Conservation (phyloP, 2,888 invertebrate species). For the Zygaena filipendulae region DNA sequence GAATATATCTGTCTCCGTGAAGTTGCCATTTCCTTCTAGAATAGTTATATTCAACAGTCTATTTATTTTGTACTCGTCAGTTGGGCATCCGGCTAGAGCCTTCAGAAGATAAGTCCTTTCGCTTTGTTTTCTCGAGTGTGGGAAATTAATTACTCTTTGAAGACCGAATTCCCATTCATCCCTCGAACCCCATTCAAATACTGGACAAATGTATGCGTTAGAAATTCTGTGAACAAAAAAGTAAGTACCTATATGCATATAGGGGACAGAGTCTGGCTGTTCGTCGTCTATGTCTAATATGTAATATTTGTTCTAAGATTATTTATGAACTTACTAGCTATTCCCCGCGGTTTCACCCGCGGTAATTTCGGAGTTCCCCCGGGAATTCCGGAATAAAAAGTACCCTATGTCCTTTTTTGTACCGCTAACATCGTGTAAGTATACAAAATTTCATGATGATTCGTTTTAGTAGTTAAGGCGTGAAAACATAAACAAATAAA, state of each 20-base stretch:
- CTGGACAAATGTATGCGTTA: slow-evolving; percentile 81
- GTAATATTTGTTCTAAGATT: too few species aligned
- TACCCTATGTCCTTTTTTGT: too few species aligned
- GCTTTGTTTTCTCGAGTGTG: slow-evolving; percentile 74
- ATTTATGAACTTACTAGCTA: too few species aligned
- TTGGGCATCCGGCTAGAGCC: slow-evolving; percentile 82
- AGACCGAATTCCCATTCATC: slow-evolving; percentile 88
- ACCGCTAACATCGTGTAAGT: too few species aligned
- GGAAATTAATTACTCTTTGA: slow-evolving; percentile 80
- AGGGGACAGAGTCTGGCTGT: too few species aligned
- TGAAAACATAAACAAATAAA: too few species aligned
- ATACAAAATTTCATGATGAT: too few species aligned
- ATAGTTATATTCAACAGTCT: slow-evolving; percentile 73
- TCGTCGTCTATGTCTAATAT: too few species aligned
- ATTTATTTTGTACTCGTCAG: slow-evolving; percentile 75
- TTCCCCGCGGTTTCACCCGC: too few species aligned
- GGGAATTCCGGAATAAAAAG: too few species aligned
- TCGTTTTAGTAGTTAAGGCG: too few species aligned
- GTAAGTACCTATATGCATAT: not conserved
- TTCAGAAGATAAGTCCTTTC: slow-evolving; percentile 83
- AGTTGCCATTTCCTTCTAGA: slow-evolving; percentile 75
- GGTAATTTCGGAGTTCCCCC: too few species aligned
- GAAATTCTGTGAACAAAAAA: slow-evolving; percentile 66
- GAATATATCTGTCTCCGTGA: slow-evolving; percentile 80
- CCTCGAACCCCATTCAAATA: slow-evolving; percentile 83